Conservation (phyloP, 2,888 invertebrate genomes). For the Drosophila falleni region DNA sequence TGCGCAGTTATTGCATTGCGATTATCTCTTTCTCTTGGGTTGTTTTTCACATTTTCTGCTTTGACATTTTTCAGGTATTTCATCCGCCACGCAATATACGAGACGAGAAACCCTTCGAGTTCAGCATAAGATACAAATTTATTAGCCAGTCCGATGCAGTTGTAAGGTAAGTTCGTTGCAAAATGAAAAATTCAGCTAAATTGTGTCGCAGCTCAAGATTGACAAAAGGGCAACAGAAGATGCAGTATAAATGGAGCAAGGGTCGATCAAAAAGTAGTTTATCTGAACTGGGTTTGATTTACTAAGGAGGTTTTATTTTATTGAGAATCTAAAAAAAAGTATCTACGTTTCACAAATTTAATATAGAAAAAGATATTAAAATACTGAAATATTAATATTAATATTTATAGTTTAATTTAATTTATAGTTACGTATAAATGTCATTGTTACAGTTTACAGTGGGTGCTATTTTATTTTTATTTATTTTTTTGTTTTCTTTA, state of each 20-base stretch:
- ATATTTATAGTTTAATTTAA: too few species aligned
- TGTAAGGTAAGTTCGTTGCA: constrained; percentile 87
- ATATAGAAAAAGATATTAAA: too few species aligned
- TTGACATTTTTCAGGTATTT: constrained; percentile 82
- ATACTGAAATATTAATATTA: too few species aligned
- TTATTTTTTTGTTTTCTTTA: too few species aligned
- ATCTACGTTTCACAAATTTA: too few species aligned
- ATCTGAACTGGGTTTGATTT: not conserved
- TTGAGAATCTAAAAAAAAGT: not conserved
- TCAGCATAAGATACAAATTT: constrained; percentile 92
- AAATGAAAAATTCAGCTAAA: constrained; percentile 29
- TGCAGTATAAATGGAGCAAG: not conserved
- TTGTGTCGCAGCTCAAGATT: constrained; percentile 1
- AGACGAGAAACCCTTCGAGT: constrained; percentile 92
- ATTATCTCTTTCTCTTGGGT: not conserved
- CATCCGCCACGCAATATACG: constrained; percentile 88
- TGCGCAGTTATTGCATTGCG: constrained; percentile 24
- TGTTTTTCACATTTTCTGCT: constrained; percentile 22
- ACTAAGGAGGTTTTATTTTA: not conserved
- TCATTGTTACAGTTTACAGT: not conserved
- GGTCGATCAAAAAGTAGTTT: not conserved
- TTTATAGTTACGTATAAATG: too few species aligned
- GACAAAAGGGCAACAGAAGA: not conserved
- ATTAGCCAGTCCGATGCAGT: constrained; percentile 92
- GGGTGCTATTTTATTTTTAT: not conserved